phyloP scores from a whole-genome alignment of 2,888 invertebrate genomes.

The Thymelicus lineola region DNA sequence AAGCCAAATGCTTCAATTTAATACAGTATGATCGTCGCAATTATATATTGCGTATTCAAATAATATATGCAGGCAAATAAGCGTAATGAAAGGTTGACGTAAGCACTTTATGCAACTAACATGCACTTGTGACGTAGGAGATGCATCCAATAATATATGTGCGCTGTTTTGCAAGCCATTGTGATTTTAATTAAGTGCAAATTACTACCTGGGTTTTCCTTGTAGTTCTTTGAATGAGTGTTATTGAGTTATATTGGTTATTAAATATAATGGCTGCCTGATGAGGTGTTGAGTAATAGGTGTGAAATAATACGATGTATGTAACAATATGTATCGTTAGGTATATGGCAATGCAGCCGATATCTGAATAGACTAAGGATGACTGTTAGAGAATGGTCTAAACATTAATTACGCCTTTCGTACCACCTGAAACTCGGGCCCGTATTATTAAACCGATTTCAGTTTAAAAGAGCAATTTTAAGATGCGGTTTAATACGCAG shows the following conservation, averaged over 20 bases:
- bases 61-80: slow-evolving; percentile 52
- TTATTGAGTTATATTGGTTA: slow-evolving; percentile 6
- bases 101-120: slow-evolving; percentile 42
- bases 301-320: background rate
- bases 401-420: too few species aligned
- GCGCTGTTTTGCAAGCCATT: slow-evolving; percentile 23
- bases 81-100: slow-evolving; percentile 51
- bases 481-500: too few species aligned
- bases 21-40: slow-evolving; percentile 43
- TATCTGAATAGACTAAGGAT: too few species aligned
- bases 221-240: slow-evolving; percentile 12
- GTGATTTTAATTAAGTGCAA: slow-evolving; percentile 39
- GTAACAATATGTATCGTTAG: background rate
- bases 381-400: too few species aligned
- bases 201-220: slow-evolving; percentile 27
- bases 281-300: background rate
- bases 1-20: slow-evolving; percentile 18
- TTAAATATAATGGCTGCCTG: background rate
- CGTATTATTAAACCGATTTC: too few species aligned
- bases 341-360: too few species aligned
- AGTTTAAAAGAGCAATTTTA: too few species aligned
- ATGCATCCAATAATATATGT: slow-evolving; percentile 45
- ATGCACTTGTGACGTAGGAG: slow-evolving; percentile 35
- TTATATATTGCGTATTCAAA: slow-evolving; percentile 54
- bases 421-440: too few species aligned